Evolutionary conservation across 2,888 invertebrate species (phyloP).

Genomic region (Orchesellides sinensis): DNA sequence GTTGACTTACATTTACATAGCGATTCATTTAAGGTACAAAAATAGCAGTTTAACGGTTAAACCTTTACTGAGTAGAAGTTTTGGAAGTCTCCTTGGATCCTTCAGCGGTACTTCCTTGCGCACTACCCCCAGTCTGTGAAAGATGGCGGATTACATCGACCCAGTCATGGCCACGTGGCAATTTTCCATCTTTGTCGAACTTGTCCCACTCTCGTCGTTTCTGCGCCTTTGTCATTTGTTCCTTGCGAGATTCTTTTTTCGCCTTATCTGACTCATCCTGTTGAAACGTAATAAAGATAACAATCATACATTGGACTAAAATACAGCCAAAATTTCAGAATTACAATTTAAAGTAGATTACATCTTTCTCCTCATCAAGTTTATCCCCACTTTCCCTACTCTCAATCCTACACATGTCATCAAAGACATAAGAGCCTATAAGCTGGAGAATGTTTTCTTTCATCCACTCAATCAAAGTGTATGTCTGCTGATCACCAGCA

Average conservation of each 20-base stretch:
- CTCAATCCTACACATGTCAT: conserved; percentile 58
- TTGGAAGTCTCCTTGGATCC: background rate
- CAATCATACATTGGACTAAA: background rate
- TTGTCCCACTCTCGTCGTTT: conserved; percentile 93
- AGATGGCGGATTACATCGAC: conserved; percentile 97
- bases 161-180: conserved; percentile 95
- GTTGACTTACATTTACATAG: no score
- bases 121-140: conserved; percentile 83
- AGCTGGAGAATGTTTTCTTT: conserved; percentile 89
- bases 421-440: conserved; percentile 82
- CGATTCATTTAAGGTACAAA: no score
- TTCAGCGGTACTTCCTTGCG: background rate
- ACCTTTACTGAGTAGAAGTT: background rate
- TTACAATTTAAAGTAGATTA: no score
- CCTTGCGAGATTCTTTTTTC: conserved; percentile 66
- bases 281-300: conserved; percentile 1
- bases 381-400: conserved; percentile 38
- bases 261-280: conserved; percentile 16
- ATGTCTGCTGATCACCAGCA: conserved; percentile 95
- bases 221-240: conserved; percentile 93
- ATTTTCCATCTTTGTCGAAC: conserved; percentile 89
- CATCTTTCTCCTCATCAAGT: background rate
- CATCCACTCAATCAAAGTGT: conserved; percentile 92
- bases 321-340: no score
- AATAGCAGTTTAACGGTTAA: background rate